Evolutionary conservation across 2,113 vertebrate species (phyloP).

Genomic region (Plecturocebus donacophilus): DNA sequence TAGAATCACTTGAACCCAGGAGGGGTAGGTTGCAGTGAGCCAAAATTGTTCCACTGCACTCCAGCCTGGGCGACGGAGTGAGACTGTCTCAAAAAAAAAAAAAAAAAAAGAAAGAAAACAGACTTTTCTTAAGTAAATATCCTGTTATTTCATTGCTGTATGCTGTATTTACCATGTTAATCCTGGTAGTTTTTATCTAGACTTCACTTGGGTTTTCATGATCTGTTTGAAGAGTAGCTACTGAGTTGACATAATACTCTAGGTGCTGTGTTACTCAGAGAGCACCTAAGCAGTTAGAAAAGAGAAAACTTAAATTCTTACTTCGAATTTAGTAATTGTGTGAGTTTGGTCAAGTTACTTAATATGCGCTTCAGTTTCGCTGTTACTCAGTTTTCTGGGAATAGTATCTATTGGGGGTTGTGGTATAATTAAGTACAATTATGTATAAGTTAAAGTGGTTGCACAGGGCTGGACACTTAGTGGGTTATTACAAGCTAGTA

Average conservation of each 20-base stretch:
- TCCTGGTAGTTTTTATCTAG: background rate
- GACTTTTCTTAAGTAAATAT: background rate
- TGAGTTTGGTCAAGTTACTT: background rate
- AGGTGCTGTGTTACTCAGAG: background rate
- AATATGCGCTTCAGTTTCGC: background rate
- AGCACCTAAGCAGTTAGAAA: background rate
- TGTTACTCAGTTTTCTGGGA: background rate
- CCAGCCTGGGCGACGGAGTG: too few relatives aligned
- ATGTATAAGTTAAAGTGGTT: background rate
- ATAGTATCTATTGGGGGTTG: background rate
- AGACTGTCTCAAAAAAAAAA: too few relatives aligned
- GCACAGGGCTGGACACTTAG: background rate
- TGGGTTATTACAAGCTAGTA: background rate
- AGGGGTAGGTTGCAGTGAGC: too few relatives aligned
- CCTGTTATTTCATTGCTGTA: background rate
- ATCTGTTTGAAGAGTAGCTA: background rate
- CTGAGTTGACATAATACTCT: background rate
- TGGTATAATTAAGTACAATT: background rate
- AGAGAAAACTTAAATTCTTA: background rate
- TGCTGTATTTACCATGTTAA: background rate
- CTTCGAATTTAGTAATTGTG: background rate
- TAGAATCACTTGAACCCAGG: too few relatives aligned
- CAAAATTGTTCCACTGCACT: too few relatives aligned
- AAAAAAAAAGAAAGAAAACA: too few relatives aligned
- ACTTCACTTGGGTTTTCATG: background rate